phyloP scores from a whole-genome alignment of 2,888 invertebrate genomes.

The Caenorhabditis virilis region DNA sequence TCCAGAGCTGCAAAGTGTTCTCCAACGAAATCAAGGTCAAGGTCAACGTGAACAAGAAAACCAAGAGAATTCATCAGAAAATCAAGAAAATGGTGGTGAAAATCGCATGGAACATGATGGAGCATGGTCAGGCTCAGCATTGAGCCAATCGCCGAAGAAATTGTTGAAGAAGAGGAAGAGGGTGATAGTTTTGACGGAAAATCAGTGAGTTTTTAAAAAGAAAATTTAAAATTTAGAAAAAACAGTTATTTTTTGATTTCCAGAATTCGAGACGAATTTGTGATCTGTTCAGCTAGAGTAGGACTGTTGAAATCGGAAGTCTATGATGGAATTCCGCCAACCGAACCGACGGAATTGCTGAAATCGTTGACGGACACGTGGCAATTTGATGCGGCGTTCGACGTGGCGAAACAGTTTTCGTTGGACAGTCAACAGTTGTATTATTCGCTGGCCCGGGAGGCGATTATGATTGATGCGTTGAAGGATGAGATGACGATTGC shows the following conservation, averaged over 20 bases:
- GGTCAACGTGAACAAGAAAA: no score
- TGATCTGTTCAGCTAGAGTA: conserved; percentile 23
- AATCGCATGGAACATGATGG: no score
- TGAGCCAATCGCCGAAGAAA: no score
- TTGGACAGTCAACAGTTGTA: conserved; percentile 40
- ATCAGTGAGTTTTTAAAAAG: conserved; percentile 17
- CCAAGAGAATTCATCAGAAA: no score
- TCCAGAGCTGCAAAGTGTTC: no score
- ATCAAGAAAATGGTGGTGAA: no score
- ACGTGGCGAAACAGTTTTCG: conserved; percentile 48
- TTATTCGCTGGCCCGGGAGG: conserved; percentile 43
- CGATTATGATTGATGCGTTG: conserved; percentile 42
- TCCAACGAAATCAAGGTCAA: no score
- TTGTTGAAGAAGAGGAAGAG: conserved; percentile 14
- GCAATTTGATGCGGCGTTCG: conserved; percentile 58
- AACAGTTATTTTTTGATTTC: conserved; percentile 1
- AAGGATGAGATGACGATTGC: conserved; percentile 19
- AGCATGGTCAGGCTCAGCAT: no score
- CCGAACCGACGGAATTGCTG: conserved; percentile 41
- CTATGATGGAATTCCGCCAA: conserved; percentile 50
- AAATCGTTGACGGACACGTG: conserved; percentile 41
- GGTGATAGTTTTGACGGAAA: conserved; percentile 21
- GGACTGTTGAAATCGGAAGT: conserved; percentile 10
- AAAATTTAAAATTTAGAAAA: background rate
- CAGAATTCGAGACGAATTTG: conserved; percentile 30